phyloP scores from a whole-genome alignment of 2,113 vertebrate genomes.

The Solea solea region DNA sequence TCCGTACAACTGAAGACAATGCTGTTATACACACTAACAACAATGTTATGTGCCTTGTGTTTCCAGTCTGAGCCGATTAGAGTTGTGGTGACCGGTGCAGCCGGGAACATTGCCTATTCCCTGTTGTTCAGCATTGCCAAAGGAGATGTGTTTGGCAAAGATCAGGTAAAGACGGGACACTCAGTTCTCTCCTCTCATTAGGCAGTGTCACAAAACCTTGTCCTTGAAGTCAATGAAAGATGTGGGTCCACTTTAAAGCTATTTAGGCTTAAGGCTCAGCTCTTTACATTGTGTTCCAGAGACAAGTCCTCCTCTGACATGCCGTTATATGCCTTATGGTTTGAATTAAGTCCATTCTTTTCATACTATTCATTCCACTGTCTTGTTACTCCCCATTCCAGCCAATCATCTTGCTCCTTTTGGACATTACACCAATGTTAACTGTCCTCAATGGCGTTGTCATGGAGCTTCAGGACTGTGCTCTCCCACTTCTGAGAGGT shows the following conservation, averaged over 20 bases:
- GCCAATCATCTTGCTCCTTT: slow-evolving; percentile 89
- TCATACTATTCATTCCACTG: slow-evolving; percentile 69
- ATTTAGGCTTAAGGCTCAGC: slow-evolving; percentile 30
- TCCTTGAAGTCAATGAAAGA: slow-evolving; percentile 52
- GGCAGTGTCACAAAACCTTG: slow-evolving; percentile 1
- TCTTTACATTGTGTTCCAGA: background rate
- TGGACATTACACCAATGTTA: slow-evolving; percentile 97
- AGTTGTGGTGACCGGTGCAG: slow-evolving; percentile 96
- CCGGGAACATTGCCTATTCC: slow-evolving; percentile 97
- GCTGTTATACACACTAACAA: background rate
- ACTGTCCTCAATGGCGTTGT: slow-evolving; percentile 92
- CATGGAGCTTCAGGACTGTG: slow-evolving; percentile 98
- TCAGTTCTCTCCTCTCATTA: slow-evolving; percentile 32
- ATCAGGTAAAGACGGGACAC: slow-evolving; percentile 85
- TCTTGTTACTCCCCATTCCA: slow-evolving; percentile 80
- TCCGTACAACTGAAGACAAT: background rate
- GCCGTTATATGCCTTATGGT: background rate
- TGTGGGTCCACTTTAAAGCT: slow-evolving; percentile 55
- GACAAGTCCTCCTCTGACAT: background rate
- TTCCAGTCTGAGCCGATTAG: slow-evolving; percentile 88
- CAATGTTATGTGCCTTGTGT: slow-evolving; percentile 39
- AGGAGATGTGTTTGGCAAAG: slow-evolving; percentile 96
- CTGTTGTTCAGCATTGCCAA: slow-evolving; percentile 94
- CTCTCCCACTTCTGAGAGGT: slow-evolving; percentile 93
- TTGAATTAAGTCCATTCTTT: background rate